Percentiles rank a stretch among this genome's conserved stretches.
phyloP scores from a whole-genome alignment of 2,888 invertebrate genomes.

The Microdon myrmicae region DNA sequence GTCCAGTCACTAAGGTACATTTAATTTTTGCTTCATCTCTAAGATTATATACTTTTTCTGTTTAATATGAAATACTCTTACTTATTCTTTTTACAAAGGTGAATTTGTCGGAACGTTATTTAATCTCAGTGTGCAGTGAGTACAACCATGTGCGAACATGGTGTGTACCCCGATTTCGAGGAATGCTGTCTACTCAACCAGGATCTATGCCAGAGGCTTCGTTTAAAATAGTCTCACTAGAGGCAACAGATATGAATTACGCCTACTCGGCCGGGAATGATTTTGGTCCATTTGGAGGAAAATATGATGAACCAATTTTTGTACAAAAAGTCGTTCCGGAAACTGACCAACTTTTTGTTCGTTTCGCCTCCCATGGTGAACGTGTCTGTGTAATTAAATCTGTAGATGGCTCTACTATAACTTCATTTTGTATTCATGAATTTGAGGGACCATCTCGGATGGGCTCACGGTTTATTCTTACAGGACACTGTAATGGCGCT shows the following conservation, averaged over 20 bases:
- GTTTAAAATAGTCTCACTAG: constrained; percentile 77
- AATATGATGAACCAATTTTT: constrained; percentile 96
- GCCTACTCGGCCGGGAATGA: constrained; percentile 75
- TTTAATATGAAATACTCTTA: neutral
- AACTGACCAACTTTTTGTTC: constrained; percentile 92
- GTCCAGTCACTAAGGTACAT: constrained; percentile 90
- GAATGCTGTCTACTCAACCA: constrained; percentile 99
- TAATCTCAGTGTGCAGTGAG: constrained; percentile 96
- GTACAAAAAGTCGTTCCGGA: constrained; percentile 98
- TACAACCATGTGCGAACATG: constrained; percentile 98
- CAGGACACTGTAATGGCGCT: constrained; percentile 91
- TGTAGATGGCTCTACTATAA: constrained; percentile 92
- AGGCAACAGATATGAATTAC: constrained; percentile 74
- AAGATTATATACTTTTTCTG: neutral
- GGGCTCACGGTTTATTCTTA: constrained; percentile 90
- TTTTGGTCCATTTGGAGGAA: constrained; percentile 94
- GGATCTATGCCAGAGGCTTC: constrained; percentile 97
- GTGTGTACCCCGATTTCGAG: constrained; percentile 95
- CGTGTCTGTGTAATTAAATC: constrained; percentile 94
- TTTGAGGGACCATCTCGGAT: constrained; percentile 95
- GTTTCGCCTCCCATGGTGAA: constrained; percentile 94
- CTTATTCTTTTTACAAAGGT: constrained; percentile 71
- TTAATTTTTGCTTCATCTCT: neutral
- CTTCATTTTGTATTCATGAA: constrained; percentile 96
- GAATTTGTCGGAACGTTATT: constrained; percentile 92